Conservation (phyloP, 2,797 vertebrate genomes). For the Lagorchestes hirsutus region DNA sequence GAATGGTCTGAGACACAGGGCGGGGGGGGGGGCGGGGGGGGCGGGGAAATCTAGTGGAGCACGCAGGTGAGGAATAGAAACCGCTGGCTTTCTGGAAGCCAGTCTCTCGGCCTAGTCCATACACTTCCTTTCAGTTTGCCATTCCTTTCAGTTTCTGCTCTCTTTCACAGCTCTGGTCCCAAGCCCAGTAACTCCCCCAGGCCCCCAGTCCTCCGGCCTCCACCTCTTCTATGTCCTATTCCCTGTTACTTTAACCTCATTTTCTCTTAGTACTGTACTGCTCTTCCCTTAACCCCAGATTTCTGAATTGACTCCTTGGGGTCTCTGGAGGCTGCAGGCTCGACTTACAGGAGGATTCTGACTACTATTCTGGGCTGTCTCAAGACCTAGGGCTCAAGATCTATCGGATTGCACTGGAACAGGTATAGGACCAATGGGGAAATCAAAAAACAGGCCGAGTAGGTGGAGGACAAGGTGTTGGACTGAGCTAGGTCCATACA, state of each 20-base stretch:
- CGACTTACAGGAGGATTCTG: neutral
- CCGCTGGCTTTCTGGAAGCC: neutral
- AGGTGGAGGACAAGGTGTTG: too few relatives aligned
- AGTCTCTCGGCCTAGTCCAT: neutral
- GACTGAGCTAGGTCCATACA: neutral
- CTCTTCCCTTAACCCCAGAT: neutral
- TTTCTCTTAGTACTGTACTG: neutral
- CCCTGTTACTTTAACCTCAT: neutral
- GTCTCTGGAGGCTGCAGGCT: neutral
- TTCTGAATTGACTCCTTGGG: neutral
- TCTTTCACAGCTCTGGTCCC: neutral
- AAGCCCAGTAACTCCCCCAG: neutral
- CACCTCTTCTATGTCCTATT: constrained; percentile 56
- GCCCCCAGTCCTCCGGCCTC: constrained; percentile 27
- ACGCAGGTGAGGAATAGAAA: neutral
- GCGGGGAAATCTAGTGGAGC: neutral
- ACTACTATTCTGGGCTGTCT: neutral
- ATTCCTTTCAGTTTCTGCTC: neutral
- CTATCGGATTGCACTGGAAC: neutral
- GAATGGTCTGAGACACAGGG: neutral
- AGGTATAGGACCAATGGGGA: neutral
- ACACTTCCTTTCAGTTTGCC: neutral
- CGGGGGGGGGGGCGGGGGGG: neutral
- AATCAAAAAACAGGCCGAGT: neutral
- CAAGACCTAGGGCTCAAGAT: neutral